Percentiles rank a stretch among this genome's conserved stretches.
Conservation (phyloP, 1,140 invertebrate genomes). For the Scaptomyza pallida region DNA sequence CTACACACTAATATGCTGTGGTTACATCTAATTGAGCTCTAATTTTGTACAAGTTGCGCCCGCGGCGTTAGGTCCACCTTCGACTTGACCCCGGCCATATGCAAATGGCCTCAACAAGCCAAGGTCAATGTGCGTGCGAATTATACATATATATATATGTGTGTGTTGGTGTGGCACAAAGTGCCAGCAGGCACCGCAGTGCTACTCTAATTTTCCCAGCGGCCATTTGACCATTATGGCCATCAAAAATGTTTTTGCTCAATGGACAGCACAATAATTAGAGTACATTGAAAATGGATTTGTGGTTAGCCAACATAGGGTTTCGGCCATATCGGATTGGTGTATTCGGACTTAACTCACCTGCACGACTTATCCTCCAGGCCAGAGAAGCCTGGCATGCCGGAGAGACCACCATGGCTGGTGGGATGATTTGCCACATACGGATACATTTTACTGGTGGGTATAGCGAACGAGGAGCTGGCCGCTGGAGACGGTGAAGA, state of each 20-base stretch:
- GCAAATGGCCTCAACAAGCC: constrained; percentile 72
- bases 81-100: constrained; percentile 39
- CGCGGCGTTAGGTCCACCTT: constrained; percentile 42
- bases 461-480: constrained; percentile 84
- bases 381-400: constrained; percentile 83
- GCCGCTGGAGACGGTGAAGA: constrained; percentile 86
- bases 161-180: constrained; percentile 33
- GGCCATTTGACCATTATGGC: constrained; percentile 43
- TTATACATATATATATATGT: too few relatives aligned
- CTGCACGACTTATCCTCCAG: constrained; percentile 84
- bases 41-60: constrained; percentile 61
- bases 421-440: constrained; percentile 87
- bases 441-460: constrained; percentile 88
- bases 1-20: constrained; percentile 33
- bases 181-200: constrained; percentile 32
- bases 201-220: constrained; percentile 65
- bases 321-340: too few relatives aligned
- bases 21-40: constrained; percentile 67
- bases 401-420: constrained; percentile 85
- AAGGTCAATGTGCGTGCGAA: constrained; percentile 83
- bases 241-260: constrained; percentile 49
- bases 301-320: constrained; percentile 53
- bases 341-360: too few relatives aligned
- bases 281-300: constrained; percentile 63
- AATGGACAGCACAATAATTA: constrained; percentile 63